These are phyloP conservation scores for Nibea albiflora DNA, from an alignment of 2,113 vertebrate species.

Conservation along the genomic window DNA sequence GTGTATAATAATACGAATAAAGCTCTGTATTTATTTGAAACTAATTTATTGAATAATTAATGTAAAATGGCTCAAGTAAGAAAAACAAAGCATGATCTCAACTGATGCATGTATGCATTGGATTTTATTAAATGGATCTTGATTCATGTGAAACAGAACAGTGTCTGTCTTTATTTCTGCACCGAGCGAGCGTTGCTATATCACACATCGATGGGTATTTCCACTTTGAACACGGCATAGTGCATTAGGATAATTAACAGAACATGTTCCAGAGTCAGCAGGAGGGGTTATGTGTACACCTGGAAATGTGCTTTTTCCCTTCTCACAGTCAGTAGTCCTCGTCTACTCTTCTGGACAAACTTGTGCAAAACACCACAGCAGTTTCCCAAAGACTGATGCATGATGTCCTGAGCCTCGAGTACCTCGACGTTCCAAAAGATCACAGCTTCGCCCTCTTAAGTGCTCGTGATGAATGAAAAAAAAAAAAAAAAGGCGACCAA, in stretches of 20 bases:
- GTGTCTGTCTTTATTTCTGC: constrained; percentile 47
- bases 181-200: constrained; percentile 7
- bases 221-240: constrained; percentile 20
- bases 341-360: constrained; percentile 2
- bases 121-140: constrained; percentile 83
- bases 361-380: constrained; percentile 71
- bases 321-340: constrained; percentile 13
- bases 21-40: constrained; percentile 75
- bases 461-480: constrained; percentile 5
- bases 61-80: constrained; percentile 61
- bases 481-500: constrained; percentile 4
- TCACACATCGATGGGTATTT: constrained; percentile 7
- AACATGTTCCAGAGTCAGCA: constrained; percentile 36
- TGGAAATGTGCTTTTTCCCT: constrained; percentile 39
- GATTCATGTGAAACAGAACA: constrained; percentile 61
- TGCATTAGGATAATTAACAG: neutral
- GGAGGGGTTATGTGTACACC: neutral
- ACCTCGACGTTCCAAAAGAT: constrained; percentile 19
- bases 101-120: constrained; percentile 75
- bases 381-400: constrained; percentile 45
- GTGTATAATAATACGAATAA: constrained; percentile 57
- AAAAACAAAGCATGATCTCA: constrained; percentile 76
- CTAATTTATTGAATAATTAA: constrained; percentile 77
- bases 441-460: constrained; percentile 28
- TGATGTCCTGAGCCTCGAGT: constrained; percentile 37